These are phyloP conservation scores for Chrysochloris asiatica DNA, from an alignment of 2,113 vertebrate genomes.

Conservation along the genomic window DNA sequence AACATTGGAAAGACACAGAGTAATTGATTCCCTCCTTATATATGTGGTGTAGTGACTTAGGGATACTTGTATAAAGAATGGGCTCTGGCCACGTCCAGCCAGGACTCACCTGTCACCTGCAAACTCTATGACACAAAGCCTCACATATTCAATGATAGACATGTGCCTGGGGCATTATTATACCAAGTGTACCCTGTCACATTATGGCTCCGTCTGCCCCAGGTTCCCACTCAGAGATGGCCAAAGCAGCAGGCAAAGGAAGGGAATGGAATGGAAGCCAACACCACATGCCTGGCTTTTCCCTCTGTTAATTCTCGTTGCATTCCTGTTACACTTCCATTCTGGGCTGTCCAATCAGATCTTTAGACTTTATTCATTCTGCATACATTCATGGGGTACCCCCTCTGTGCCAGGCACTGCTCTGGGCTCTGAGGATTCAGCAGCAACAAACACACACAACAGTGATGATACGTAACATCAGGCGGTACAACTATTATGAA, in stretches of 20 bases:
- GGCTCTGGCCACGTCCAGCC: background rate
- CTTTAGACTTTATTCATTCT: background rate
- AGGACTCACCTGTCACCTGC: background rate
- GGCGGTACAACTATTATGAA: background rate
- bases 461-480: rapidly evolving
- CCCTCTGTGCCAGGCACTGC: background rate
- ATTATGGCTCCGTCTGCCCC: background rate
- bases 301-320: background rate
- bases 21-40: conserved; percentile 31
- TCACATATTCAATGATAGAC: background rate
- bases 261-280: background rate
- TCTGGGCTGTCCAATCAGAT: background rate
- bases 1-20: conserved; percentile 30
- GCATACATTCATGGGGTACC: no score
- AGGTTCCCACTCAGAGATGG: background rate
- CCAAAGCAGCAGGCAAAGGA: background rate
- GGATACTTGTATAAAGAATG: background rate
- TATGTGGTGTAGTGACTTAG: background rate
- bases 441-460: background rate
- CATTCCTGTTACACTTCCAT: background rate
- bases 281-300: rapidly evolving
- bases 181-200: background rate
- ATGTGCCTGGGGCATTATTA: background rate
- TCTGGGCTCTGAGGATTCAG: background rate
- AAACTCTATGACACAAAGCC: background rate